A percentile compares a stretch with the other conserved stretches of the same genome.
Evolutionary conservation across 2,888 invertebrate genomes (phyloP).

Genomic region (Drosophila nr. fundita): DNA sequence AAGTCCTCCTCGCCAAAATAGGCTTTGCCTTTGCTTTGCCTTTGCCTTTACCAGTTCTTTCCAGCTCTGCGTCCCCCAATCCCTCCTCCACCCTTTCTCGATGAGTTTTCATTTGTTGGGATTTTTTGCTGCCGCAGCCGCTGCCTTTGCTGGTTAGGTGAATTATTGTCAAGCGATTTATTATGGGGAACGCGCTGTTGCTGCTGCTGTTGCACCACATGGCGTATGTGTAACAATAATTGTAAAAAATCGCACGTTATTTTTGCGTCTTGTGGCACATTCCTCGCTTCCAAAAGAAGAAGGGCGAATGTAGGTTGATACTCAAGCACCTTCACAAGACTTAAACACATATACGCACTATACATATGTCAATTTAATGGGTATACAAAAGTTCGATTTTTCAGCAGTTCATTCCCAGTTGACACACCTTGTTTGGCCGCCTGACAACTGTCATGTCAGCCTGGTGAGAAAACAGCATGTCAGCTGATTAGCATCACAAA

Average conservation of each 20-base stretch:
- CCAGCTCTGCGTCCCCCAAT: not conserved
- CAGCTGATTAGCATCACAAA: slow-evolving; percentile 30
- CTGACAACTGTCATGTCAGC: slow-evolving; percentile 22
- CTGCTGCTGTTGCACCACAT: slow-evolving; percentile 56
- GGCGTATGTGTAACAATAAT: slow-evolving; percentile 79
- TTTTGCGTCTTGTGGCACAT: slow-evolving; percentile 35
- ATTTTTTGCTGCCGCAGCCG: not conserved
- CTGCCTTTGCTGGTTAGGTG: slow-evolving; percentile 36
- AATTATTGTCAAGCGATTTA: slow-evolving; percentile 78
- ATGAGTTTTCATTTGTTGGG: slow-evolving; percentile 30
- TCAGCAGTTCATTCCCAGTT: not conserved
- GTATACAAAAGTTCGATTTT: slow-evolving; percentile 5
- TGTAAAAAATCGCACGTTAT: slow-evolving; percentile 63
- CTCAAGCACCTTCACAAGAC: slow-evolving; percentile 7
- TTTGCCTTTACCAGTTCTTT: slow-evolving; percentile 23
- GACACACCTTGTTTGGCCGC: slow-evolving; percentile 4
- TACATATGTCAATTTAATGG: not conserved
- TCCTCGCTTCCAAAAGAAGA: not conserved
- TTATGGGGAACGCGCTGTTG: slow-evolving; percentile 45
- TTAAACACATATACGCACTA: not conserved
- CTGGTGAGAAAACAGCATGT: slow-evolving; percentile 23
- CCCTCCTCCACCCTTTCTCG: not conserved
- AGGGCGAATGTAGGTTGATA: not conserved
- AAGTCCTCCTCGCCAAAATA: slow-evolving; percentile 72
- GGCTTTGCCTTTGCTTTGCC: slow-evolving; percentile 47